Evolutionary conservation across 2,888 invertebrate genomes (phyloP), one percentile per base, ranked within the genome.

Genomic region (Malacosoma neustria): DNA sequence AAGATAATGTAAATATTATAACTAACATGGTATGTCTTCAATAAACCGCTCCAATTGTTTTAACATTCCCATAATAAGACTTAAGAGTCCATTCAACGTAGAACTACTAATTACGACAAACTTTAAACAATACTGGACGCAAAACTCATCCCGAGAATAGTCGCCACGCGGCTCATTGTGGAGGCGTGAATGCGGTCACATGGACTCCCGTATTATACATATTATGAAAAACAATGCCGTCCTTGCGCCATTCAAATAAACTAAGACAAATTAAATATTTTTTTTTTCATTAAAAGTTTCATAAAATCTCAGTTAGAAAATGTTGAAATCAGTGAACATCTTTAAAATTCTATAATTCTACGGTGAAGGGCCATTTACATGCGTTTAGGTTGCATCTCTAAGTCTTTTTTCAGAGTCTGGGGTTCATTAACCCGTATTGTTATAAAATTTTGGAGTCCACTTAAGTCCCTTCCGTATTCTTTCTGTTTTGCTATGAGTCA

Each of bases 51-150:
- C 40, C 49, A 53, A 45, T 38, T 40, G 38, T 41, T 41, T 34
- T 37, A 36, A 36, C 31, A 22, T 36, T 60, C 64, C 62, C 54
- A 76, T 73, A 81, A 80, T 79, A 69, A 71, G 70, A 71, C 68
- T 73, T 52, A 73, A 71, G 65, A 73, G 72, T 75, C 73, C 64
- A 81, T 82, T 82, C 79, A 82, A 60, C 61, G 62, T 57, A 64
- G 67, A 80, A 77, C 77, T 72, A 79, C 81, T 84, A 84, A 84
- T 84, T 84, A 84, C 79, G 74, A 77, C 81, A 75, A 84, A 82
- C 80, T 84, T 82, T 80, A 75, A 84, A 84, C 82, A 84, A 84
- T 84, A 80, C 80, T 81, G 80, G 81, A 81, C 80, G 70, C 69
- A 66, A 79, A 82, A 80, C 80, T 82, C 80, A 77, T 79, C 76